Evolutionary conservation across 2,797 vertebrate species (phyloP).

Genomic region (Anniella stebbinsi): DNA sequence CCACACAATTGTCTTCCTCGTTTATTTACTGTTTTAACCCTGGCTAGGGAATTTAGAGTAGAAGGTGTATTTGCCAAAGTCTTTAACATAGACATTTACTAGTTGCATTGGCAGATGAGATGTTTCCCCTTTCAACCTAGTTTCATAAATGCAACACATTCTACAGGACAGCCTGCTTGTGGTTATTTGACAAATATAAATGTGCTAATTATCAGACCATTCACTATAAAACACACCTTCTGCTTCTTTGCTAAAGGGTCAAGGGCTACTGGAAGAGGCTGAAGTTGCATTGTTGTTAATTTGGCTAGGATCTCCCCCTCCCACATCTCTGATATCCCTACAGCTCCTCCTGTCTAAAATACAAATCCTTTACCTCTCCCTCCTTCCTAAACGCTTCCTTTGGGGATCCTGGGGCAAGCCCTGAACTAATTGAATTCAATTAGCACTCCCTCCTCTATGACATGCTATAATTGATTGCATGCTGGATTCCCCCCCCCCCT

Average conservation of each 20-base stretch:
- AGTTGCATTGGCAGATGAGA: neutral
- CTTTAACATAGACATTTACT: conserved; percentile 5
- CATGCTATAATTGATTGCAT: conserved; percentile 24
- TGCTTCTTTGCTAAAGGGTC: neutral
- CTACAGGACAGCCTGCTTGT: neutral
- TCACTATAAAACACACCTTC: neutral
- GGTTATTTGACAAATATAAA: conserved; percentile 13
- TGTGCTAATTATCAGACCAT: conserved; percentile 17
- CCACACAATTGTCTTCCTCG: neutral
- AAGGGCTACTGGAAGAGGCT: neutral
- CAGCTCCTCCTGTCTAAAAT: conserved; percentile 2
- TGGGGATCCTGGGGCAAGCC: conserved; percentile 33
- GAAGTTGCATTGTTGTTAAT: conserved; percentile 3
- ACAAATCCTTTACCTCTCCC: conserved; percentile 23
- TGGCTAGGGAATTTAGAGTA: neutral
- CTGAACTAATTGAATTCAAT: conserved; percentile 52
- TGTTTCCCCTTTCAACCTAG: neutral
- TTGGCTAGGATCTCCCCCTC: neutral
- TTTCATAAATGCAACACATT: neutral
- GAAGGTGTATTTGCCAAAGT: neutral
- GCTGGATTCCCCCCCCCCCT: neutral
- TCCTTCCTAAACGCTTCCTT: conserved; percentile 16
- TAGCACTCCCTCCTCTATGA: conserved; percentile 33
- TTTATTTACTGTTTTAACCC: conserved; percentile 10
- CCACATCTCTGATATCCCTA: neutral